These are phyloP conservation scores for Ailurus styani DNA, from an alignment of 2,113 vertebrate genomes.

Conservation along the genomic window DNA sequence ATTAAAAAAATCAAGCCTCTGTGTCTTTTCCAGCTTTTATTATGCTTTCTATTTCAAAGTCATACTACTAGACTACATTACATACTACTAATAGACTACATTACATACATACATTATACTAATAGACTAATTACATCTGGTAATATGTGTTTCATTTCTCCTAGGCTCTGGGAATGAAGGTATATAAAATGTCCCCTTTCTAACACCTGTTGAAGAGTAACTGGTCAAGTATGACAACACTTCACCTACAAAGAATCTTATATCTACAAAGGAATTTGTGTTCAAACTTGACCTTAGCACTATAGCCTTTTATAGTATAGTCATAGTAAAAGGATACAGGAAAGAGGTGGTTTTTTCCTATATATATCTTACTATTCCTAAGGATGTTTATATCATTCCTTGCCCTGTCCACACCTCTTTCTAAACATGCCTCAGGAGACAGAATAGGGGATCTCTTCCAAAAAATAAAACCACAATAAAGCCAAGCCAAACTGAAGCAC, in stretches of 20 bases:
- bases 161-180: neutral
- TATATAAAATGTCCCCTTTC: neutral
- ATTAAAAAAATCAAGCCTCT: neutral
- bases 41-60: neutral
- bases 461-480: conserved; percentile 32
- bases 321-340: conserved; percentile 31
- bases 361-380: conserved; percentile 43
- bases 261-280: neutral
- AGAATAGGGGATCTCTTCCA: neutral
- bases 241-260: neutral
- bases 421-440: conserved; percentile 36
- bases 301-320: neutral
- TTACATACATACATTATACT: too few species aligned
- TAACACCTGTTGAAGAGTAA: neutral
- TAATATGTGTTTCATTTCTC: neutral
- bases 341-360: conserved; percentile 4
- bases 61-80: too few species aligned
- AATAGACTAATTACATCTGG: neutral
- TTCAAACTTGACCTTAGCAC: neutral
- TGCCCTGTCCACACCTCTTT: conserved; percentile 39
- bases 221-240: neutral
- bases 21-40: neutral
- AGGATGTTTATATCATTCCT: conserved; percentile 56
- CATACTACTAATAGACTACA: too few species aligned
- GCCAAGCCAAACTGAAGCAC: conserved; percentile 23